Base-by-base conservation (phyloP, 2,113 vertebrate species). In the Himantopus leucocephalus region DNA sequence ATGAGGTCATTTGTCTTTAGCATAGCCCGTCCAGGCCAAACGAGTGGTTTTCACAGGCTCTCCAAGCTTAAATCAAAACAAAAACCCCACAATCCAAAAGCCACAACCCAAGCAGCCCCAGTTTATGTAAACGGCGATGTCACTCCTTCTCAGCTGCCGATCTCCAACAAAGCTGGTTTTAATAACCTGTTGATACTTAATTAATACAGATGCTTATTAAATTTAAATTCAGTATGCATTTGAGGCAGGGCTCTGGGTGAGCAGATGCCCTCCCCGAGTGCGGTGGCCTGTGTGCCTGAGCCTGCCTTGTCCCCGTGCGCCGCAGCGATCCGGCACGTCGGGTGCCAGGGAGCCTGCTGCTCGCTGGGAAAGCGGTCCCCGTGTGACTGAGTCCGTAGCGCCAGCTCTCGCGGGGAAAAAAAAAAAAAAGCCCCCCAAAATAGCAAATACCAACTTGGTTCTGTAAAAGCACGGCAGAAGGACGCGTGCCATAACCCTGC, bases 151-250 rank as follows among this genome's bases (percentile, higher is more conserved):
- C 39, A 56, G 34, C 81, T 80, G 52, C 73, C 58, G 37, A 45
- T 80, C 90, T 53, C 81, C 82, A 83, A 8, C 27, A 75, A 76
- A 91, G 85, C 74, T 53, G 41, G 32, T 64, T 58, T 58, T 86
- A 96, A 93, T 76, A 76, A 80, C 62, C 58, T 59, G 48, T 15
- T 71, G 45, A 26, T 90, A 60, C 81, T 86, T 89, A 79, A 94
- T 90, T 84, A 85, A 47, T 62, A 73, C 86, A 37, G 20, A 29
- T 2, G 5, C 79, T 85, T 89, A 70, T 88, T 83, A 86, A 76
- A 80, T 85, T 85, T 68, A 81, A 94, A 75, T 84, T 34, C 71
- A 72, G 52, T n/a, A 27, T 60, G 85, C 78, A 62, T 83, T 45
- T 83, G 72, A 85, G 77, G 43, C 24, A 1, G 39, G 27, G 75